Evolutionary conservation across 2,888 invertebrate species (phyloP).

Genomic region (Chaitophorus viminalis): DNA sequence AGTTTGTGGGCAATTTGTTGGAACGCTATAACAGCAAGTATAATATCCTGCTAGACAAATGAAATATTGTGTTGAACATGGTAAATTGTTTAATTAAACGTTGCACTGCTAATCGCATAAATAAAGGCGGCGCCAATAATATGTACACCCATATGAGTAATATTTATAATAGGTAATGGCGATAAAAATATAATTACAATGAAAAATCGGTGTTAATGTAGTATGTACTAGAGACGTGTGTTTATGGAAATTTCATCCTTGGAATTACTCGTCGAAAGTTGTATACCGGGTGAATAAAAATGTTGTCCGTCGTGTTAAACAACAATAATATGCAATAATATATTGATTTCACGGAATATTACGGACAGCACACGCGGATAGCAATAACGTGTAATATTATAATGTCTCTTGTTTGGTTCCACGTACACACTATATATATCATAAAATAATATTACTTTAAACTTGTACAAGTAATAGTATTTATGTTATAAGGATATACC

Average conservation of each 20-base stretch:
- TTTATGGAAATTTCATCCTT: constrained; percentile 19
- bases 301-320: background rate
- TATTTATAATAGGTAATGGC: background rate
- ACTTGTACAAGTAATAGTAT: background rate
- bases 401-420: background rate
- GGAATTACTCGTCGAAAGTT: background rate
- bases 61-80: background rate
- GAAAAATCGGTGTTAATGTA: too few relatives aligned
- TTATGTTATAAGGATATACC: background rate
- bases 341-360: background rate
- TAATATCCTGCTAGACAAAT: background rate
- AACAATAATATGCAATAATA: background rate
- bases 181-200: too few relatives aligned
- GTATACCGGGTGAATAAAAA: background rate
- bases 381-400: background rate
- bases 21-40: background rate
- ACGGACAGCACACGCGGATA: background rate
- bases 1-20: background rate
- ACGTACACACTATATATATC: background rate
- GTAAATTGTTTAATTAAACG: too few relatives aligned
- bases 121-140: background rate
- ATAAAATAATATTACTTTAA: background rate
- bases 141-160: background rate
- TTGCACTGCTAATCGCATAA: background rate
- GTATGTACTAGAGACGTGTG: too few relatives aligned